Evolutionary conservation across 2,113 vertebrate species (phyloP).

Genomic region (Myxocyprinus asiaticus): DNA sequence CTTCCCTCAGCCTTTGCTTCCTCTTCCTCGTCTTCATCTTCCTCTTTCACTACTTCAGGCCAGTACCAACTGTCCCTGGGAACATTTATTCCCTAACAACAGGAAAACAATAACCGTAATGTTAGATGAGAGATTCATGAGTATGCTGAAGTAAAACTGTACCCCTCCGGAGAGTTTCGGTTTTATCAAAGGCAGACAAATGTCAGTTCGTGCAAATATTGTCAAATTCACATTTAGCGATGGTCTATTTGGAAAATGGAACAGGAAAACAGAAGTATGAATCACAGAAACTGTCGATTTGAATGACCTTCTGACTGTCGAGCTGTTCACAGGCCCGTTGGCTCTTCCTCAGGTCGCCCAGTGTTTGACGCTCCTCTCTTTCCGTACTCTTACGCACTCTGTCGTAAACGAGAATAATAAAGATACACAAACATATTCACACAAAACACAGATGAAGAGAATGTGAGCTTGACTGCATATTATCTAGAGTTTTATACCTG

Average conservation of each 20-base stretch:
- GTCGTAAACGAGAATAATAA: background rate
- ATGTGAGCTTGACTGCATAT: background rate
- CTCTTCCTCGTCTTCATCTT: constrained; percentile 71
- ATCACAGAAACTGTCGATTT: background rate
- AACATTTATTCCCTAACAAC: constrained; percentile 75
- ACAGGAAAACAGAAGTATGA: too few relatives aligned
- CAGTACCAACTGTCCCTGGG: constrained; percentile 93
- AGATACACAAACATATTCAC: background rate
- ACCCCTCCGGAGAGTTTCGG: too few relatives aligned
- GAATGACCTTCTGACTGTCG: constrained; percentile 85
- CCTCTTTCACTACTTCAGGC: constrained; percentile 75
- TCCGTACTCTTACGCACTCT: constrained; percentile 87
- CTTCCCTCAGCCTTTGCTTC: constrained; percentile 61
- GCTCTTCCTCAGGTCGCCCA: constrained; percentile 88
- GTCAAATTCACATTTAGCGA: too few relatives aligned
- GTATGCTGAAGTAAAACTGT: too few relatives aligned
- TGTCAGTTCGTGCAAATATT: too few relatives aligned
- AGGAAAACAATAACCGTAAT: constrained; percentile 26
- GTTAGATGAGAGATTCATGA: too few relatives aligned
- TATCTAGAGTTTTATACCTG: constrained; percentile 70
- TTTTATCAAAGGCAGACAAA: too few relatives aligned
- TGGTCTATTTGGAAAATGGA: too few relatives aligned
- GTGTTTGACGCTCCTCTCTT: constrained; percentile 86
- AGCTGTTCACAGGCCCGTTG: constrained; percentile 90
- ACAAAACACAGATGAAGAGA: background rate